These are phyloP conservation scores for Ormyrus nitidulus DNA, from an alignment of 2,888 invertebrate genomes.

Conservation along the genomic window DNA sequence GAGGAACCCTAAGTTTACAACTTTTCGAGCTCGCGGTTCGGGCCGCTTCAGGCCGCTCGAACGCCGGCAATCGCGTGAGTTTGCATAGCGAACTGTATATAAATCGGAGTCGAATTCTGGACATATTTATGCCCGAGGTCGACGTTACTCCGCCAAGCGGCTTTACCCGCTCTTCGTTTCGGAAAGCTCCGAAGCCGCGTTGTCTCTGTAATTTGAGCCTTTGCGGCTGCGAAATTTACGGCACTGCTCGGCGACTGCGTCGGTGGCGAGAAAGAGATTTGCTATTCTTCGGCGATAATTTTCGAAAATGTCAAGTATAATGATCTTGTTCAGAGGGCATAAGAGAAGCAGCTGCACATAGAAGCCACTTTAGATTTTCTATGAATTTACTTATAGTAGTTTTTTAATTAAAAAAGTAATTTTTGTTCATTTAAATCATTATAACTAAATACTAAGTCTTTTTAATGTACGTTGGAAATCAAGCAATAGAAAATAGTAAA, in stretches of 20 bases:
- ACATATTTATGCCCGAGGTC: slow-evolving; percentile 62
- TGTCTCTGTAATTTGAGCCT: slow-evolving; percentile 27
- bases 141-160: slow-evolving; percentile 59
- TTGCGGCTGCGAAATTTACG: slow-evolving; percentile 37
- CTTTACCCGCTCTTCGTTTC: slow-evolving; percentile 4
- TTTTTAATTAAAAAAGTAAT: too few species aligned
- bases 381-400: too few species aligned
- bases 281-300: slow-evolving; percentile 19
- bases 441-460: too few species aligned
- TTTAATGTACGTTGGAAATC: too few species aligned
- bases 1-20: slow-evolving; percentile 25
- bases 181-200: slow-evolving; percentile 9
- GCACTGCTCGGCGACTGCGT: neutral
- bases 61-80: slow-evolving; percentile 43
- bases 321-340: too few species aligned
- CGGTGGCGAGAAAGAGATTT: neutral
- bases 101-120: slow-evolving; percentile 61
- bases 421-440: too few species aligned
- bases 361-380: too few species aligned
- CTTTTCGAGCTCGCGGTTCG: slow-evolving; percentile 3
- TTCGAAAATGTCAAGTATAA: slow-evolving; percentile 5
- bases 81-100: slow-evolving; percentile 37
- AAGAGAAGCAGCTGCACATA: too few species aligned
- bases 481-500: too few species aligned
- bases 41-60: slow-evolving; percentile 53